Evolutionary conservation across 2,888 invertebrate genomes (phyloP), one percentile per base, ranked within the genome.

Genomic region (Melolontha melolontha): DNA sequence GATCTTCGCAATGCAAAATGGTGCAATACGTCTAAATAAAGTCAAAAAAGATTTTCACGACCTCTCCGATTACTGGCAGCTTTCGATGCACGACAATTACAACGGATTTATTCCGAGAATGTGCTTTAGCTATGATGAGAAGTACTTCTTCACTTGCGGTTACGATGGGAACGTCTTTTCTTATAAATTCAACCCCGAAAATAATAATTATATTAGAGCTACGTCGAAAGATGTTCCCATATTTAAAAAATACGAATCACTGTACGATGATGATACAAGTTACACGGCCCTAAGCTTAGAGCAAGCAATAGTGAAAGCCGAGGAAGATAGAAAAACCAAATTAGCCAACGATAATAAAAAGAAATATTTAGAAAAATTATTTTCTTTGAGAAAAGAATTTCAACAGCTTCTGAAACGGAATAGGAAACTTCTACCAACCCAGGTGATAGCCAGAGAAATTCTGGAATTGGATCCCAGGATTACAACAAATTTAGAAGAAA

Each of bases 101-200:
- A 90, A 90, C 29, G 94, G 94, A 6, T 84, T 84, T 11, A 86
- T 94, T 34, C 87, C 89, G 0, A 85, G 85, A 67, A 83, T 94
- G 64, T 85, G 87, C 67, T 86, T 90, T 70, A 91, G 89, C 75
- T 83, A 82, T 64, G 89, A 92, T 79, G 84, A 86, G 73, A 85
- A 82, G 84, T 88, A 82, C 79, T 84, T 83, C 65, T 82, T 83
- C 67, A 79, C 90, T 0, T 87, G 90, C 75, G 94, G 94, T 0
- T 78, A 85, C 14, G 94, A 94, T 80, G 93, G 93, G 4, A 93
- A 94, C 78, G 85, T 94, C 59, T 94, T 95, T 78, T 87, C 90
- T 0, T 94, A 88, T 75, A 75, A 79, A 0, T 88, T 90, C 76
- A 84, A 86, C 39, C 73, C 73, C 0, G 72, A 73, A n/a, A 42